Evolutionary conservation across 2,888 invertebrate genomes (phyloP).

Genomic region (Hoplodrina ambigua): DNA sequence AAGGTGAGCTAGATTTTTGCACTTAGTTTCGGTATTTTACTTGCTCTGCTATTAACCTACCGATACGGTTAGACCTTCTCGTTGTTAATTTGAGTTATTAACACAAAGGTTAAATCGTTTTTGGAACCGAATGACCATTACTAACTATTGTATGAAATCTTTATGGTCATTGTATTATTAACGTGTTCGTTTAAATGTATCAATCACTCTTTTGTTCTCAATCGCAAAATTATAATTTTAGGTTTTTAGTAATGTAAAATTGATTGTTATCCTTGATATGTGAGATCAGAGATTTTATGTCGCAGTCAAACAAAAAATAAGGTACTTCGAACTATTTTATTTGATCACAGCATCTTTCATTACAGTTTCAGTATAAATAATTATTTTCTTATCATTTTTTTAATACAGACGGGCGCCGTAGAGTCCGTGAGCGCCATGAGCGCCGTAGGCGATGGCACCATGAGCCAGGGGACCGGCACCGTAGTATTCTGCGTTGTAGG

Average conservation of each 20-base stretch:
- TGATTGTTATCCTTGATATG: background rate
- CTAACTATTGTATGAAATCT: background rate
- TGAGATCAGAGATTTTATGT: background rate
- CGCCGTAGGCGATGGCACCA: slow-evolving; percentile 56
- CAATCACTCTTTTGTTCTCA: background rate
- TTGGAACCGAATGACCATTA: slow-evolving; percentile 15
- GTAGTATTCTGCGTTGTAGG: slow-evolving; percentile 41
- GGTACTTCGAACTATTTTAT: slow-evolving; percentile 56
- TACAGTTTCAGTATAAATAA: slow-evolving; percentile 53
- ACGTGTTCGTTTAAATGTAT: background rate
- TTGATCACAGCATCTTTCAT: slow-evolving; percentile 61
- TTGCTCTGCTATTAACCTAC: slow-evolving; percentile 34
- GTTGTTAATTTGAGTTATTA: slow-evolving; percentile 46
- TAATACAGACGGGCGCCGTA: slow-evolving; percentile 56
- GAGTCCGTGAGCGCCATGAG: slow-evolving; percentile 34
- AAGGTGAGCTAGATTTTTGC: slow-evolving; percentile 53
- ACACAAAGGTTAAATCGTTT: slow-evolving; percentile 33
- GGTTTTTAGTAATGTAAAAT: background rate
- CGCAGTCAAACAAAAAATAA: slow-evolving; percentile 29
- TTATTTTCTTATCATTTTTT: slow-evolving; percentile 36
- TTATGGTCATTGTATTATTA: background rate
- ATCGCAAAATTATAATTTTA: background rate
- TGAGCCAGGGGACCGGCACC: slow-evolving; percentile 69
- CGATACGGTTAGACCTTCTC: slow-evolving; percentile 40
- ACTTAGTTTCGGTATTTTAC: slow-evolving; percentile 45